Base-by-base conservation (phyloP, 92 coral and sea anemone species). In the Montipora capitata region DNA sequence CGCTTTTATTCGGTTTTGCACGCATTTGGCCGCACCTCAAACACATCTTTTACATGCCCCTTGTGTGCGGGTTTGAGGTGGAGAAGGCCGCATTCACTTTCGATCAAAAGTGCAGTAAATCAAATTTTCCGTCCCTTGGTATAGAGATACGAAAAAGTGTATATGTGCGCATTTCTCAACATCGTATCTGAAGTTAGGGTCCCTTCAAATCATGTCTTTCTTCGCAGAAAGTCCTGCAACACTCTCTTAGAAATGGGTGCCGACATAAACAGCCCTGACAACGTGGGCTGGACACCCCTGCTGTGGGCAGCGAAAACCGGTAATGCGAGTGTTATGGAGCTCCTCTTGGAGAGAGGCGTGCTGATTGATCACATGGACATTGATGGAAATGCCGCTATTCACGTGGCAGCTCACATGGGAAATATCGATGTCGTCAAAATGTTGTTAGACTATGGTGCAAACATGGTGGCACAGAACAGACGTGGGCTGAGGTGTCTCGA, bases 271-370 rank as follows among this genome's bases (percentile, higher is more conserved):
- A 80, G 86, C 57, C 88, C 81, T 59, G 98, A 95, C 70, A 71
- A 59, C 40, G 48, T 90, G 72, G 94, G 96, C 88, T 85, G 96
- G 93, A 95, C 98, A 15, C 98, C 98, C 18, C 77, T 95, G 42
- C 65, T 95, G 91, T 93, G 93, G 91, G 96, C 96, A 5, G 92
- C 94, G 2, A 95, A 90, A 83, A 79, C 84, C 9, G 94, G 98
- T 48, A 85, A 90, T 83, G 63, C 63, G 4, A 89, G 84, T 18
- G 92, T 92, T 44, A 52, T 74, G 0, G 83, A 91, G 58, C 59
- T 83, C 5, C 79, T 91, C 2, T 84, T 91, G 3, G 87, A 91
- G 48, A 73, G 79, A 64, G 80, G 89, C n/a, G 94, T 83, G 7
- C 75, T 43, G 20, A 74, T 70, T 35, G 91, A 91, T 83, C 82